These are phyloP conservation scores for Saccostrea echinata DNA, from an alignment of 1,140 invertebrate species.

Conservation along the genomic window DNA sequence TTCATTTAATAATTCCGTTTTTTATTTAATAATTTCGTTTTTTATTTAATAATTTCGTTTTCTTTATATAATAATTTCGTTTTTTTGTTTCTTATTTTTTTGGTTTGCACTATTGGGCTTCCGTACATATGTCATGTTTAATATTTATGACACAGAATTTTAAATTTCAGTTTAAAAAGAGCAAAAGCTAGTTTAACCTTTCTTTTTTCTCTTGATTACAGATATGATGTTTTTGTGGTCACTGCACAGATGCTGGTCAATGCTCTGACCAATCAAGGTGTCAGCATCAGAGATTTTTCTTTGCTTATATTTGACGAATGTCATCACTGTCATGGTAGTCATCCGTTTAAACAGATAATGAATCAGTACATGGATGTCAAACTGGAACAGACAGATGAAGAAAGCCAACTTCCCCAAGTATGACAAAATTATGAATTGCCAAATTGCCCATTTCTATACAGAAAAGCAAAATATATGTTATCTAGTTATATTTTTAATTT, in stretches of 20 bases:
- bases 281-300: conserved; percentile 63
- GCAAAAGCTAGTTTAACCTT: too few relatives aligned
- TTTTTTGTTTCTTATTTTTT: too few relatives aligned
- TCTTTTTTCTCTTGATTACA: neutral
- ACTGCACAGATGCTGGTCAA: conserved; percentile 77
- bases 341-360: conserved; percentile 77
- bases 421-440: neutral
- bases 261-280: conserved; percentile 62
- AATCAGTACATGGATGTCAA: conserved; percentile 72
- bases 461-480: neutral
- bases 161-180: too few relatives aligned
- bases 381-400: conserved; percentile 17
- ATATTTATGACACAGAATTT: too few relatives aligned
- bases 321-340: conserved; percentile 74
- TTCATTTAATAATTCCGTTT: too few relatives aligned
- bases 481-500: neutral
- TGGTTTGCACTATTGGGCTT: too few relatives aligned
- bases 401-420: conserved; percentile 23
- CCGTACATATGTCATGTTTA: too few relatives aligned
- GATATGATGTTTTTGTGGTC: conserved; percentile 70
- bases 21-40: too few relatives aligned
- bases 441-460: neutral
- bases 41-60: too few relatives aligned
- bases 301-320: conserved; percentile 79
- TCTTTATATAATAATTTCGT: too few relatives aligned